Evolutionary conservation across 2,888 invertebrate species (phyloP), one percentile per base, ranked within the genome.

Genomic region (Erpobdella octoculata): DNA sequence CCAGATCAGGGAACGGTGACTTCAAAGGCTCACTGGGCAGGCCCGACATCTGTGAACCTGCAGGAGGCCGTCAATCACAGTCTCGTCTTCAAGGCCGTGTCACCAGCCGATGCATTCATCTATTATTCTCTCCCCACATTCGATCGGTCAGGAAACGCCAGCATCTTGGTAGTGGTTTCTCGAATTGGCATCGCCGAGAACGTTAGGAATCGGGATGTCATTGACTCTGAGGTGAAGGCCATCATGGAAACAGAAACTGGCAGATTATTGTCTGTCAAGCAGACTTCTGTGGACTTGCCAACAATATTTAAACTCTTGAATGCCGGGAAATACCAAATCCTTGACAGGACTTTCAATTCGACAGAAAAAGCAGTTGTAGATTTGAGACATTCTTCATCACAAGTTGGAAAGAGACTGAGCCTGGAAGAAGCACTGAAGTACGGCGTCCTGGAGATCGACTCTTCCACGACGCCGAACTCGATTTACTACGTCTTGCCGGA

Each of bases 141-240:
- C 25, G 62, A 62, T 33, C n/a, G 31, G 28, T n/a, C 25, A n/a
- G 53, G 58, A 3, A 25, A 53, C 18, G n/a, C 28, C 4, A 18
- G 58, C 25, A 58, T 69, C 25, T 21, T 69, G 33, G 69, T 69
- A 58, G 69, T 69, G n/a, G 69, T 69, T 25, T 36, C 69, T 28
- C 9, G 69, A 25, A 31, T 69, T 1, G 69, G 69, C 15, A 36
- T 58, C 18, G 53, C 69, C 18, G 69, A 69, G 35, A 69, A 69
- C 37, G 58, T 58, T 25, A 15, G 69, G 21, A 31, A 41, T 6
- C 4, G 46, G 18, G 69, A 69, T 15, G 69, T 53, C 31, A 25
- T 69, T 15, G 69, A 69, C 37, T 48, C 35, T 6, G 69, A 69
- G 9, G 36, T 33, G 25, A 69, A 69, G 37, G 33, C 25, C 35